Conservation (phyloP, 2,113 vertebrate genomes). For the Hypomesus transpacificus region DNA sequence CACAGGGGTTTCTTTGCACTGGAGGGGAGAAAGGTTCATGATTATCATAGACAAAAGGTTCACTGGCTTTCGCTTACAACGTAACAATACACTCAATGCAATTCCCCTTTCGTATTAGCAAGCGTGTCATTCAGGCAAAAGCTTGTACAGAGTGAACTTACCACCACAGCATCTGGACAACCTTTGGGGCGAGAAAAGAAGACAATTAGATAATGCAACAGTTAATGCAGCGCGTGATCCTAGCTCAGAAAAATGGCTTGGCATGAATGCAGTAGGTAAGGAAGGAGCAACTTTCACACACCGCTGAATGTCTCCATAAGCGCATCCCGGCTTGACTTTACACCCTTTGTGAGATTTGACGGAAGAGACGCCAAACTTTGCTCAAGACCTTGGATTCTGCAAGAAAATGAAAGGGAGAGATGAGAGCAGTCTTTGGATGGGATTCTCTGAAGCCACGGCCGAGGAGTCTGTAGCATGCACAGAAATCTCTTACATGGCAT, state of each 20-base stretch:
- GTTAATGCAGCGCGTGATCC: background rate
- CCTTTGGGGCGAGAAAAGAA: no score
- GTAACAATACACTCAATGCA: background rate
- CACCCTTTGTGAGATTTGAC: background rate
- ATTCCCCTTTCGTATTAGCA: background rate
- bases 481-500: constrained; percentile 10
- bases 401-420: background rate
- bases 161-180: background rate
- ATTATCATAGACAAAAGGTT: background rate
- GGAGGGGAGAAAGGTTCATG: background rate
- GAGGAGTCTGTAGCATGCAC: background rate
- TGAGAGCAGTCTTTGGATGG: background rate
- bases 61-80: background rate
- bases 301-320: background rate
- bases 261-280: background rate
- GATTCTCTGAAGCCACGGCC: background rate
- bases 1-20: no score
- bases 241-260: background rate
- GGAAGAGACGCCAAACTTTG: constrained; percentile 8
- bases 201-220: no score
- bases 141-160: background rate
- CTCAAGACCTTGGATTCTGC: background rate
- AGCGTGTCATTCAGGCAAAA: background rate
- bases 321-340: background rate
- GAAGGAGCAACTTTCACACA: background rate